phyloP scores from a whole-genome alignment of 2,888 invertebrate species.

The Amblyjoppa proteus region DNA sequence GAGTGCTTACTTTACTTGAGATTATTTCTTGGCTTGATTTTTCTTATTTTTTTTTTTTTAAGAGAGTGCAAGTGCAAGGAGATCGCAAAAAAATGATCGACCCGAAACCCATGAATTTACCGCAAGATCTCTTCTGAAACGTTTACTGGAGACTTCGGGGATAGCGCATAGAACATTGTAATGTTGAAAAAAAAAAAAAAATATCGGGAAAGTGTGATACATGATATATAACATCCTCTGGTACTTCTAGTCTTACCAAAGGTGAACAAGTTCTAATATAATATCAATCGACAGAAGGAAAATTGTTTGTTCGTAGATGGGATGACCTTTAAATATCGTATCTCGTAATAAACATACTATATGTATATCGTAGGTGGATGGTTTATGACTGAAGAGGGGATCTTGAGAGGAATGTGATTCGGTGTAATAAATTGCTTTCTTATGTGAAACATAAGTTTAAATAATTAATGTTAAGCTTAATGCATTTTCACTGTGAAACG shows the following conservation, averaged over 20 bases:
- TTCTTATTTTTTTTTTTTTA: constrained; percentile 1
- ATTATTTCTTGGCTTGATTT: constrained; percentile 15
- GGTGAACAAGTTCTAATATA: constrained; percentile 64
- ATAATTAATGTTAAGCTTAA: constrained; percentile 64
- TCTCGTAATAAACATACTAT: constrained; percentile 39
- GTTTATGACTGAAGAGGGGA: constrained; percentile 57
- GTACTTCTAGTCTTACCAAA: constrained; percentile 75
- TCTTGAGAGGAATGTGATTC: constrained; percentile 56
- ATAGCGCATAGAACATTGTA: constrained; percentile 52
- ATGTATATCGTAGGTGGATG: constrained; percentile 54
- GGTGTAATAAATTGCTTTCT: constrained; percentile 64
- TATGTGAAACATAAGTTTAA: constrained; percentile 59
- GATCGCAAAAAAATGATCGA: neutral
- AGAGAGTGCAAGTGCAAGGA: neutral
- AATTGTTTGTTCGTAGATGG: constrained; percentile 49
- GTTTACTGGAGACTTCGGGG: constrained; percentile 12
- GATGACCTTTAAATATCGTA: constrained; percentile 37
- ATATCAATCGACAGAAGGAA: constrained; percentile 37
- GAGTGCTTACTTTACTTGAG: constrained; percentile 40
- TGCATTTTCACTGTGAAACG: constrained; percentile 50
- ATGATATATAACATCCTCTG: constrained; percentile 68
- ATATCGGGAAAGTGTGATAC: constrained; percentile 67
- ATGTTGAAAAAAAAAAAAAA: constrained; percentile 35
- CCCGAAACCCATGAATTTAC: constrained; percentile 7
- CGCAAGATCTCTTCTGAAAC: constrained; percentile 38